Conservation (phyloP, 2,113 vertebrate species). For the Irena cyanogastra region DNA sequence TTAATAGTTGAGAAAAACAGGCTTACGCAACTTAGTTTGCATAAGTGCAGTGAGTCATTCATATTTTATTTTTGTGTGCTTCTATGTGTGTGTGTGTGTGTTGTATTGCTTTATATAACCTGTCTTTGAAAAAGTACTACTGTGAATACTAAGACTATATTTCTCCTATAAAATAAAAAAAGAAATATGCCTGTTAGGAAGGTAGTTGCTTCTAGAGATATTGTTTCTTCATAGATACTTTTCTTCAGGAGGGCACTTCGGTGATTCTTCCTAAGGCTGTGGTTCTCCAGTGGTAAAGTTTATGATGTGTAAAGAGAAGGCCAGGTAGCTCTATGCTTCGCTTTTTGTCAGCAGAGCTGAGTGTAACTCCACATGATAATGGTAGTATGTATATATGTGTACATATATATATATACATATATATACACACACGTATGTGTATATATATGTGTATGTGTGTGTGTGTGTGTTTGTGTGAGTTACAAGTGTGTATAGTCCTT, state of each 20-base stretch:
- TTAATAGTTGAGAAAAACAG: conserved; percentile 52
- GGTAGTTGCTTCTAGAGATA: background rate
- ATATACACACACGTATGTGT: accelerated
- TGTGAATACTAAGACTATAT: background rate
- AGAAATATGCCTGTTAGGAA: background rate
- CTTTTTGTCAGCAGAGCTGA: background rate
- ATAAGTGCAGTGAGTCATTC: conserved; percentile 66
- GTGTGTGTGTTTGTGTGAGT: too few species aligned
- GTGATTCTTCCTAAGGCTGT: background rate
- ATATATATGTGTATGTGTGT: too few species aligned
- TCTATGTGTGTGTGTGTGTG: conserved; percentile 14
- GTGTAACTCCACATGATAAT: background rate
- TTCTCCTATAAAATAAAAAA: background rate
- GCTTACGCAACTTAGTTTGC: conserved; percentile 63
- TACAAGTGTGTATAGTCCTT: background rate
- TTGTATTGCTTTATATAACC: conserved; percentile 44
- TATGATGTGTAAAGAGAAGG: background rate
- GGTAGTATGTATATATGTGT: background rate
- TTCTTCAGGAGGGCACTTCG: background rate
- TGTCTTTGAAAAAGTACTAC: conserved; percentile 17
- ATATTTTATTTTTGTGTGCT: conserved; percentile 25
- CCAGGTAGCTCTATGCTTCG: background rate
- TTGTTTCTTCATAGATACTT: background rate
- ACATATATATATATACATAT: too few species aligned
- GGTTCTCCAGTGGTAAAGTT: background rate